Percentiles rank a stretch among this genome's conserved stretches.
These are phyloP conservation scores for Plagodis dolabraria DNA, from an alignment of 2,888 invertebrate genomes.

Conservation along the genomic window DNA sequence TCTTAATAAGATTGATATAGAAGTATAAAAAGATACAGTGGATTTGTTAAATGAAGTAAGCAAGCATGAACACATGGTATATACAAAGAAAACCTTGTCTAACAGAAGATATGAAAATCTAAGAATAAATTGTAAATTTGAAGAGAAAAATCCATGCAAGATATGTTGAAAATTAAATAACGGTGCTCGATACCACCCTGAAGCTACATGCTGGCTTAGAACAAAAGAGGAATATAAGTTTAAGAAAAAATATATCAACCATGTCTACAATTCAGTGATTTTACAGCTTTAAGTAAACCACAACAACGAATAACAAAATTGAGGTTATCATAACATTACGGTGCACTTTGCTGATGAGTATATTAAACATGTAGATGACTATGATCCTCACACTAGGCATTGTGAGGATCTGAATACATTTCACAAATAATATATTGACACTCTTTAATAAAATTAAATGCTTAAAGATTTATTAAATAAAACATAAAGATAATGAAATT, in stretches of 20 bases:
- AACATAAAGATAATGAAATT: too few species aligned
- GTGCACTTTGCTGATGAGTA: too few species aligned
- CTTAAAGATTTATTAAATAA: too few species aligned
- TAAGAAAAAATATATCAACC: constrained; percentile 15
- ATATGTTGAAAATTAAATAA: constrained; percentile 30
- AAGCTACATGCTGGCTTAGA: constrained; percentile 32
- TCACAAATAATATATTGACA: too few species aligned
- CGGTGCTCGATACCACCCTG: constrained; percentile 30
- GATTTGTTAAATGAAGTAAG: constrained; percentile 16
- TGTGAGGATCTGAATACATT: too few species aligned
- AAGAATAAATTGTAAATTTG: constrained; percentile 11
- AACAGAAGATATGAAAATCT: constrained; percentile 8
- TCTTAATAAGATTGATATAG: constrained; percentile 17
- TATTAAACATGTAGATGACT: too few species aligned
- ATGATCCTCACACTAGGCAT: too few species aligned
- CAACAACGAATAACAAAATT: too few species aligned
- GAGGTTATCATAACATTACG: too few species aligned
- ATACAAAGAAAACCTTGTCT: background rate
- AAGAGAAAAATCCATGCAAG: constrained; percentile 16
- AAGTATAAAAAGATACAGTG: constrained; percentile 6
- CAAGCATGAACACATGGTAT: constrained; percentile 20
- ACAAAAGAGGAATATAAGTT: constrained; percentile 12
- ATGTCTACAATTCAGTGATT: constrained; percentile 32
- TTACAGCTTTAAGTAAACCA: too few species aligned
- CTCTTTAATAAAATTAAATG: too few species aligned